Evolutionary conservation across 2,888 invertebrate genomes (phyloP).

Genomic region (Nemotelus pantherinus): DNA sequence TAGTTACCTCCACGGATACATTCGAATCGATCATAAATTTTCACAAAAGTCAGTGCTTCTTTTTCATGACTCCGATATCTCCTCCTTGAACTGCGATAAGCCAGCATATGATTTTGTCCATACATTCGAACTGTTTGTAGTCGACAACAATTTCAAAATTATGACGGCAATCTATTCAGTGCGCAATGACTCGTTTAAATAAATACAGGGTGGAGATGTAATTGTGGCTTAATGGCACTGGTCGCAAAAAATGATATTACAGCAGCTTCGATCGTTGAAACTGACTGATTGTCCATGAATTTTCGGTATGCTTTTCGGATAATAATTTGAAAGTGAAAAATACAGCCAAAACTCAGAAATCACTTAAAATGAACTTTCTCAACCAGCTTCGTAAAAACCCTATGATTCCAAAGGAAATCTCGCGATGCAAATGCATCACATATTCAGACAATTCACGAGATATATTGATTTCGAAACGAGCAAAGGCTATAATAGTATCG

Average conservation of each 20-base stretch:
- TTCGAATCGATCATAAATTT: slow-evolving; percentile 49
- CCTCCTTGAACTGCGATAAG: slow-evolving; percentile 29
- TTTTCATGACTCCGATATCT: slow-evolving; percentile 13
- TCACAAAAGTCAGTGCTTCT: slow-evolving; percentile 42
- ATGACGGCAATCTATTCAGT: slow-evolving; percentile 38
- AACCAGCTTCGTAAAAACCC: not conserved
- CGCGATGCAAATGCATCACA: slow-evolving; percentile 1
- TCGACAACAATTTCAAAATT: slow-evolving; percentile 46
- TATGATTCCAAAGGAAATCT: not conserved
- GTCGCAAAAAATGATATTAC: too few relatives aligned
- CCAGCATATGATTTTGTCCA: not conserved
- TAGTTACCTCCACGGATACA: slow-evolving; percentile 50
- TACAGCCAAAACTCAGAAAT: too few relatives aligned
- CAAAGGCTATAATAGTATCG: slow-evolving; percentile 55
- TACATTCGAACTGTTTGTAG: slow-evolving; percentile 26
- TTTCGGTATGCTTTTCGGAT: too few relatives aligned
- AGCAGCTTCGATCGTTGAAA: too few relatives aligned
- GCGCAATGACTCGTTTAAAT: not conserved
- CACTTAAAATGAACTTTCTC: not conserved
- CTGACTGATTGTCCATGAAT: too few relatives aligned
- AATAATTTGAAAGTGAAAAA: too few relatives aligned
- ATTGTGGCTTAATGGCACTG: too few relatives aligned
- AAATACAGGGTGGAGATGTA: slow-evolving; percentile 2
- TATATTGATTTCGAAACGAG: slow-evolving; percentile 55
- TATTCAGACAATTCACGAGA: slow-evolving; percentile 46